Conservation (phyloP, 2,888 invertebrate genomes). For the Ferrisia virgata region DNA sequence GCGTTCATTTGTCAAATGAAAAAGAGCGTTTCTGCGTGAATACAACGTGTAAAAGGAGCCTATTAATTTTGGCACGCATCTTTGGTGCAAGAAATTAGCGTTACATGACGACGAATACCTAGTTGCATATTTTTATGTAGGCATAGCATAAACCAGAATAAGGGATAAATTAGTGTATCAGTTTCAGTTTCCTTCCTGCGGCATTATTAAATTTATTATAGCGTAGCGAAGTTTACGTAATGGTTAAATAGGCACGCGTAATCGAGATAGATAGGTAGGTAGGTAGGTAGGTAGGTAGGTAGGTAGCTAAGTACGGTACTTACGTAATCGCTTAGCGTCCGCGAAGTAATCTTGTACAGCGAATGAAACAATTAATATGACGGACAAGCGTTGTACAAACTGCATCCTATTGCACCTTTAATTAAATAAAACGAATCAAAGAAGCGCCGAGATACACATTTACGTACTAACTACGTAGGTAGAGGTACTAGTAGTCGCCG, state of each 20-base stretch:
- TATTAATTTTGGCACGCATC: neutral
- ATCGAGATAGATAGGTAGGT: no score
- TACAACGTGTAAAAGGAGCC: no score
- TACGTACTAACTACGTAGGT: neutral
- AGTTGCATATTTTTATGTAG: neutral
- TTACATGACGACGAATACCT: neutral
- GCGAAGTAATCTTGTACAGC: conserved; percentile 15
- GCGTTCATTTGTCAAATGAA: no score
- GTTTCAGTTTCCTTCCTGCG: neutral
- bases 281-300: no score
- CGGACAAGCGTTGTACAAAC: conserved; percentile 31
- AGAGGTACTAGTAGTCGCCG: no score
- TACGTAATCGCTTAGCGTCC: conserved; percentile 44
- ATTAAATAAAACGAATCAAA: neutral
- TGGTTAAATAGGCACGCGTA: conserved; percentile 11
- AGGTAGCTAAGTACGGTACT: no score
- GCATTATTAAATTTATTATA: conserved; percentile 32
- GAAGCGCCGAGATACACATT: neutral
- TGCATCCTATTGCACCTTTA: conserved; percentile 31
- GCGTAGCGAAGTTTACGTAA: conserved; percentile 23
- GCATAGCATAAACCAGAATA: neutral
- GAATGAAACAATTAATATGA: conserved; percentile 30
- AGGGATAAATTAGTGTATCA: conserved; percentile 25
- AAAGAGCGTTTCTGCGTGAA: no score
- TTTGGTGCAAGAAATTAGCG: neutral